Evolutionary conservation across 2,888 invertebrate genomes (phyloP), one percentile per base, ranked within the genome.

Genomic region (Pachydiplax longipennis): DNA sequence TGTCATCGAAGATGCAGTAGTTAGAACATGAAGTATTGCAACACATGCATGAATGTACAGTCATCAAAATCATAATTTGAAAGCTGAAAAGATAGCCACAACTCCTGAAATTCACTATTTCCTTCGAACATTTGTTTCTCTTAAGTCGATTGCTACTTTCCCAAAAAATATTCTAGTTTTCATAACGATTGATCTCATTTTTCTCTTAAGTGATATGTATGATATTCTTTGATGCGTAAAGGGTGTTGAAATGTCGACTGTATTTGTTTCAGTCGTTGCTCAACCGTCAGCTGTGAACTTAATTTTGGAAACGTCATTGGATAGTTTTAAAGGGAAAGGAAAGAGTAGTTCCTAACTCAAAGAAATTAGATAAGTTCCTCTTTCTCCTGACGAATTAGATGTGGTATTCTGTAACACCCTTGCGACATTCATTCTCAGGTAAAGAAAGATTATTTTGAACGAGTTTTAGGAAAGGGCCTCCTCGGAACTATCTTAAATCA

Each of bases 361-460:
- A 31, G 13, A 31, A 25, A 73, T 65, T 22, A n/a, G 25, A 65
- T 12, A 73, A 73, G 73, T 73, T 73, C 73, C 73, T 73, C 73
- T 73, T 73, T 73, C 31, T 25, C 73, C 73, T 73, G 73, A 73
- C 73, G 73, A 73, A 73, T 73, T 25, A 65, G 65, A n/a, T 10
- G 65, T 10, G n/a, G n/a, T 65, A 65, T 10, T n/a, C 10, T 0
- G n/a, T 61, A 15, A 73, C 73, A 73, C 73, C 73, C 73, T 73
- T 73, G 25, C 73, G 73, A 31, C 87, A 87, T 61, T 61, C 65
- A 87, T 61, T 87, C 87, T 87, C 87, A 87, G 87, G 87, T 37
- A 87, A 65, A n/a, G 31, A 73, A 73, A 73, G 73, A 25, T 65
- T 65, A 65, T 65, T 48, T 65, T 65, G 25, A 73, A 10, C 25